Conservation (phyloP, 1,140 invertebrate species). For the Bombus affinis region DNA sequence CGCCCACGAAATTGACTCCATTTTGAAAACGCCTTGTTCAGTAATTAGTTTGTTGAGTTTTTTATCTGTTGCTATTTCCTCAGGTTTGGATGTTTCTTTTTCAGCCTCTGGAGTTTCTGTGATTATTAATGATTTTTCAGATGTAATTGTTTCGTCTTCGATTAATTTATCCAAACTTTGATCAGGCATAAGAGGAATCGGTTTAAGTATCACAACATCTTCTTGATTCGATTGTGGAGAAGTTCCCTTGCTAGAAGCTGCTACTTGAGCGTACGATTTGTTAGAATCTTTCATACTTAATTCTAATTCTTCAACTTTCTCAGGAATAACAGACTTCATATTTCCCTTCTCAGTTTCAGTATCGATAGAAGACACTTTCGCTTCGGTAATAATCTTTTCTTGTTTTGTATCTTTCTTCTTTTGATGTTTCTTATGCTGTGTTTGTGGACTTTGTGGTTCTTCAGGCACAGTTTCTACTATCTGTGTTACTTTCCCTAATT, state of each 20-base stretch:
- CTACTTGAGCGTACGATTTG: conserved; percentile 85
- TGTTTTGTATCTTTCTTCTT: conserved; percentile 28
- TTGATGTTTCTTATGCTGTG: conserved; percentile 28
- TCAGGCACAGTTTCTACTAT: conserved; percentile 11
- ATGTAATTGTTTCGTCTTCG: background rate
- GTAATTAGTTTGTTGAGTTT: background rate
- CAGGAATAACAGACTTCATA: background rate
- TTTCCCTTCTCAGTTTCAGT: conserved; percentile 1
- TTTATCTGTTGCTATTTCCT: background rate
- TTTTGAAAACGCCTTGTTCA: background rate
- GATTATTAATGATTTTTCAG: background rate
- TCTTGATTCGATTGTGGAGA: conserved; percentile 55
- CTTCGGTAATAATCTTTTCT: background rate
- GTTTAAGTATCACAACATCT: conserved; percentile 49
- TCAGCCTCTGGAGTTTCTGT: background rate
- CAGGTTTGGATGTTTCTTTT: background rate
- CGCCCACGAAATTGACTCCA: conserved; percentile 40
- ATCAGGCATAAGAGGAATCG: conserved; percentile 41
- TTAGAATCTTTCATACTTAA: conserved; percentile 71
- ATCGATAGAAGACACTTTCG: background rate
- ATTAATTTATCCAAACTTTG: background rate
- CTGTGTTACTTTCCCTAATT: background rate
- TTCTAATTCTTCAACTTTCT: conserved; percentile 46
- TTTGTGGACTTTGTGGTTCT: background rate
- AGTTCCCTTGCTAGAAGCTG: conserved; percentile 77